A percentile compares a stretch with the other conserved stretches of the same genome.
phyloP scores from a whole-genome alignment of 53 echinoderm and acorn worm genomes.

The Stichopus horrens region DNA sequence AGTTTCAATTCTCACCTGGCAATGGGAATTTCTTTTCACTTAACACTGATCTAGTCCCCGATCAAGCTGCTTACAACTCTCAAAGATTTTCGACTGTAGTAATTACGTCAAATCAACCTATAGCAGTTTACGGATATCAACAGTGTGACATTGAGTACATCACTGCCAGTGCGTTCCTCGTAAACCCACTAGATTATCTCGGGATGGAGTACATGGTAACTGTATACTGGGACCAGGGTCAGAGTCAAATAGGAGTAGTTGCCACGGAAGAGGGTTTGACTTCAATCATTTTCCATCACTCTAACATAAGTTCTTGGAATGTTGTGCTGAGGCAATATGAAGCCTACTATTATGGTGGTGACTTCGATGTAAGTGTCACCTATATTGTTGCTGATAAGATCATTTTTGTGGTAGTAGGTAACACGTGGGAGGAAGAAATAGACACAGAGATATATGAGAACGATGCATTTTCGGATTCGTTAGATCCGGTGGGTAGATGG shows the following conservation, averaged over 20 bases:
- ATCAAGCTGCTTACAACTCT: background rate
- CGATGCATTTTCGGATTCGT: background rate
- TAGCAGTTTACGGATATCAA: background rate
- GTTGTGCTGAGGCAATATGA: background rate
- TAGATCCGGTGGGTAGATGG: background rate
- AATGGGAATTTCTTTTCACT: slow-evolving; percentile 9
- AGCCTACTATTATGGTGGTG: background rate
- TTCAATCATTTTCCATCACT: background rate
- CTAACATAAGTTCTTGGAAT: background rate
- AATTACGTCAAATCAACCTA: background rate
- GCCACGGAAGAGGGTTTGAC: background rate
- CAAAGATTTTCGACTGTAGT: background rate
- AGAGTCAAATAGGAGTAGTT: background rate
- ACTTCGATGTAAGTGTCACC: background rate
- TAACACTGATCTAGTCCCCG: background rate
- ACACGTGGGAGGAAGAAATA: background rate
- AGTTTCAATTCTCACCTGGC: background rate
- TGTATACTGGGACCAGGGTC: background rate
- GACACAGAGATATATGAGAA: background rate
- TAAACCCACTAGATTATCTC: background rate
- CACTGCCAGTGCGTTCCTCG: background rate
- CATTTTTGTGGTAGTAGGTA: background rate
- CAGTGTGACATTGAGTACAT: background rate
- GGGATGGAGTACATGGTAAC: background rate
- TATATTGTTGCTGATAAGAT: background rate